Base-by-base conservation (phyloP, 2,113 vertebrate genomes). In the Verasper variegatus region DNA sequence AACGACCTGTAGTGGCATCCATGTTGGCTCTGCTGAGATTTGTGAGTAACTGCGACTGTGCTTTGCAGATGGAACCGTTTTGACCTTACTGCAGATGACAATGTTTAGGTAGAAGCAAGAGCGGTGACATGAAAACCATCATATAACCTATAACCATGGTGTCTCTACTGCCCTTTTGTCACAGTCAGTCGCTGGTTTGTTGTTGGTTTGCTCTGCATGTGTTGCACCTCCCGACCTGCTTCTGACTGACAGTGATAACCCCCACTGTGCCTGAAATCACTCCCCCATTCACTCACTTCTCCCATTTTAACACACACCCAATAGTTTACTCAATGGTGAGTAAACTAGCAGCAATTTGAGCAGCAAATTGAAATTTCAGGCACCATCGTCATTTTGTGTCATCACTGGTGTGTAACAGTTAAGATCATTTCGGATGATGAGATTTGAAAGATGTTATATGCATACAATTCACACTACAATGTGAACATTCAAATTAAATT, bases 171-270 rank as follows among this genome's bases (percentile, higher is more conserved):
- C 58, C 14, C 15, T 80, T 63, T 78, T 20, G 63, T 58, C 52
- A 45, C 59, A 72, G 73, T 56, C 72, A 18, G 49, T 8, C 3
- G 45, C 11, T 51, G 74, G 51, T 61, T 31, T 56, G 57, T 59
- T 77, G 75, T 67, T 18, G 15, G 26, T 80, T 80, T 81, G 40
- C 70, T 76, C 68, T 85, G 82, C 76, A 87, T 84, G 76, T 69
- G 68, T 68, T 74, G 35, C 74, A 24, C 68, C 60, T 72, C 45
- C 69, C 71, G 80, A 77, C 60, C 82, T 74, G 84, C 80, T 76
- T 58, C 74, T 70, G 63, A 77, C 55, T 56, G 55, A 73, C 81
- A 79, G 68, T 78, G 62, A 70, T 26, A 18, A 70, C 23, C 49
- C 54, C 51, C 3, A 27, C 61, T 59, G 62, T 63, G 55, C 51